These are phyloP conservation scores for Dendrocincla tyrannina DNA, from an alignment of 2,797 vertebrate genomes.

Conservation along the genomic window DNA sequence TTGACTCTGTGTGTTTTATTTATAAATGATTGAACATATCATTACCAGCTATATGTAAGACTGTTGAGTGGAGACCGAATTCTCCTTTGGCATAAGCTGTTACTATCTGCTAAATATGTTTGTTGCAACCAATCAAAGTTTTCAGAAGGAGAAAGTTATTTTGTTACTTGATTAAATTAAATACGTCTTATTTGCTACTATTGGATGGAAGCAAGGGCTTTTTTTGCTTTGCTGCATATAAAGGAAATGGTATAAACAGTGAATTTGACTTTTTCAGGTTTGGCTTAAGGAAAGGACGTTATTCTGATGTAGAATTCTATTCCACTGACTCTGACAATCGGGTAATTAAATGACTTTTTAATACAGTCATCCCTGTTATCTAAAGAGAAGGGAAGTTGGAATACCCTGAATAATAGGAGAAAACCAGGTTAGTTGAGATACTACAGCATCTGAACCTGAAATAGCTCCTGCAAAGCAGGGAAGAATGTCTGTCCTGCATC, in stretches of 20 bases:
- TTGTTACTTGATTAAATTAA: neutral
- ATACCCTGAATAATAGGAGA: neutral
- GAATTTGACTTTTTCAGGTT: conserved; percentile 65
- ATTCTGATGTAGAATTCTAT: conserved; percentile 70
- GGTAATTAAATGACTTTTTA: conserved; percentile 71
- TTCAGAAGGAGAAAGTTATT: neutral
- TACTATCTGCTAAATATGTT: neutral
- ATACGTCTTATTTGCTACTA: neutral
- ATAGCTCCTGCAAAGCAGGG: neutral
- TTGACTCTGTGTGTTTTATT: neutral
- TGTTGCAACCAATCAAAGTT: neutral
- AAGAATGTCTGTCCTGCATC: neutral
- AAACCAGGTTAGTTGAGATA: neutral
- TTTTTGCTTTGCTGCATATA: neutral
- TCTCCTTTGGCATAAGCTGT: neutral
- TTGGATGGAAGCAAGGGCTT: neutral
- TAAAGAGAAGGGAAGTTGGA: neutral
- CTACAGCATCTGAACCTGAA: neutral
- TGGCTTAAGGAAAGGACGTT: conserved; percentile 60
- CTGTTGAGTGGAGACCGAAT: neutral
- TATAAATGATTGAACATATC: neutral
- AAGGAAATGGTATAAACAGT: neutral
- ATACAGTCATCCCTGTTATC: neutral
- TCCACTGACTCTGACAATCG: conserved; percentile 87
- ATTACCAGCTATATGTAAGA: accelerated